Evolutionary conservation across 2,888 invertebrate genomes (phyloP), one percentile per base, ranked within the genome.

Genomic region (Cheiracanthium punctorium): DNA sequence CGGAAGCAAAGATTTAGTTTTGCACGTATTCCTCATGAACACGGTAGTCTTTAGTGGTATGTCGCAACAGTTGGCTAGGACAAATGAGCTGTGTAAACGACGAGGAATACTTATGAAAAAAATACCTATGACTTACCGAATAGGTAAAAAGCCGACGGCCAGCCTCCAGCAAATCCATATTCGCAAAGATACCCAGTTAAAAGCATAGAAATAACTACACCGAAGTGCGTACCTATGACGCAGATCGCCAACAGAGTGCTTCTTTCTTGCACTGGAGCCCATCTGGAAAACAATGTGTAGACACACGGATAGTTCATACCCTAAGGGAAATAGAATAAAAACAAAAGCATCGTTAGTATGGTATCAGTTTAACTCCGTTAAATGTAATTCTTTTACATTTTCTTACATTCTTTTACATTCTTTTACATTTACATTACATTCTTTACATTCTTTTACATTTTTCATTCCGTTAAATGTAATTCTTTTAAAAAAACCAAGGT

Each of bases 61-160:
- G n/a, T n/a, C n/a, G n/a, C n/a, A n/a, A n/a, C n/a, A n/a, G n/a
- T n/a, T n/a, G n/a, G n/a, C n/a, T n/a, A n/a, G n/a, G n/a, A n/a
- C n/a, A n/a, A n/a, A n/a, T n/a, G n/a, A n/a, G n/a, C n/a, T n/a
- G n/a, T n/a, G n/a, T n/a, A n/a, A n/a, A n/a, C n/a, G n/a, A n/a
- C n/a, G n/a, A n/a, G n/a, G n/a, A n/a, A n/a, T n/a, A n/a, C n/a
- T n/a, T n/a, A n/a, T n/a, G n/a, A 37, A 37, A 37, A 37, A 37
- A 37, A 4, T 37, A 37, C 4, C 37, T 7, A 20, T 7, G 1
- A 82, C 69, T 77, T 90, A 1, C 97, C 97, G 91, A 97, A 96
- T 81, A 95, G 94, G 90, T 96, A 96, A 91, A 96, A 94, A 5
- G 94, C 93, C 12, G 93, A 92, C 0, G 93, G 93, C 94, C 94